Base-by-base conservation (phyloP, 2,797 vertebrate species). In the Argyrosomus regius region DNA sequence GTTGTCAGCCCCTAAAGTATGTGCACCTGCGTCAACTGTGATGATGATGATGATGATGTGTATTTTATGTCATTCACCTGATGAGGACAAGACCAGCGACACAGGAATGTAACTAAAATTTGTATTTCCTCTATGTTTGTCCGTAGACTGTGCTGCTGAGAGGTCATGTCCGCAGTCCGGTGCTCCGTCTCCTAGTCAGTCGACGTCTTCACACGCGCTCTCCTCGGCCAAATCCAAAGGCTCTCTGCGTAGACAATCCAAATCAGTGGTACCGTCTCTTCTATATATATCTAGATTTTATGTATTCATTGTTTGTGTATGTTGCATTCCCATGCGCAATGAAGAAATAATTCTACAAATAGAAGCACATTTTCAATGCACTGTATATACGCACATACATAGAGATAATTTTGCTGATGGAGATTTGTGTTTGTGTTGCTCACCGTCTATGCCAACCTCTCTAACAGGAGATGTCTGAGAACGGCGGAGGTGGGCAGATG, bases 391-490 rank as follows among this genome's bases (percentile, higher is more conserved):
- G 13, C 22, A 58, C 39, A 56, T 16, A 8, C 26, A 45, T 18
- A 57, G 18, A 65, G 28, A 45, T 39, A 8, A 45, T 39, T 49
- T 16, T 61, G 13, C 22, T 46, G 12, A 61, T 28, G 13, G 49
- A 71, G 16, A 9, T 26, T 46, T 56, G 43, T 52, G n/a, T 46
- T 57, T 59, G 10, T 57, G 46, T 53, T 17, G 41, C 22, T 72
- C 41, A 58, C 26, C 1, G 8, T 60, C 28, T 59, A 11, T 50
- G 59, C 22, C n/a, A 20, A 31, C 52, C 61, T 20, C 3, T 56
- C 20, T 8, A 78, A 87, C 92, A 99, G 98, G 98, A 99, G 86
- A 99, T 99, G 98, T 96, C 96, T 0, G 98, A 99, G 93, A 99
- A 98, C 91, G 98, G 97, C 69, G 95, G 95, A 43, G 85, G 89